Base-by-base conservation (phyloP, 2,113 vertebrate species). In the Emydura subglobosa region DNA sequence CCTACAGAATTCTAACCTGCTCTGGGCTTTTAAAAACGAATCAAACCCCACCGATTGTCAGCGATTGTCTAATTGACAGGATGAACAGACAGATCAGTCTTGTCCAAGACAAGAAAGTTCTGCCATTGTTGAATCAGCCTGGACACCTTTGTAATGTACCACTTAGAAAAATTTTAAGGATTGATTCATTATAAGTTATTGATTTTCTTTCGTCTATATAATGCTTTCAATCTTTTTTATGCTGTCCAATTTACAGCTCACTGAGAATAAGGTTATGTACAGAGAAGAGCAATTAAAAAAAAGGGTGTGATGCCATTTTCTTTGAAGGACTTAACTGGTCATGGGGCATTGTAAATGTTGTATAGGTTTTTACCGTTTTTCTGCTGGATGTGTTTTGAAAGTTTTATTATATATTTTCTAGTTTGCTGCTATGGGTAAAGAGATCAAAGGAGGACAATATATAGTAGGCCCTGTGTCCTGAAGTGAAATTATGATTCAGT, bases 401-500 rank as follows among this genome's bases (percentile, higher is more conserved):
- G 31, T 68, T 91, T 94, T 96, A 87, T 89, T 91, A 49, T n/a
- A 19, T 83, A 90, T 85, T 91, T 93, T 61, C 83, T 79, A 72
- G 79, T 92, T 96, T 86, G 39, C 81, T 96, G 79, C 90, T 92
- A 65, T 90, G 92, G 44, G 86, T 95, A 92, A 97, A 96, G 85
- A 95, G 95, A 97, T 98, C 97, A 96, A 97, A 98, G 95, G 88
- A 97, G 93, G 94, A 94, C 96, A 97, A 91, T 89, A 94, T 93
- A 94, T 59, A 94, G 95, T 55, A 92, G 93, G 82, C 91, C 93
- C 57, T 94, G 85, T 97, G 87, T 97, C 98, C 98, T 8, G 93
- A 94, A 98, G 97, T 97, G 96, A 98, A 97, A 97, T 97, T 97
- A 95, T 92, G 96, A 96, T 98, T 98, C 96, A 95, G 95, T 98